Percentiles rank a stretch among this genome's conserved stretches.
Conservation (phyloP, 2,113 vertebrate species). For the Peromyscus maniculatus region DNA sequence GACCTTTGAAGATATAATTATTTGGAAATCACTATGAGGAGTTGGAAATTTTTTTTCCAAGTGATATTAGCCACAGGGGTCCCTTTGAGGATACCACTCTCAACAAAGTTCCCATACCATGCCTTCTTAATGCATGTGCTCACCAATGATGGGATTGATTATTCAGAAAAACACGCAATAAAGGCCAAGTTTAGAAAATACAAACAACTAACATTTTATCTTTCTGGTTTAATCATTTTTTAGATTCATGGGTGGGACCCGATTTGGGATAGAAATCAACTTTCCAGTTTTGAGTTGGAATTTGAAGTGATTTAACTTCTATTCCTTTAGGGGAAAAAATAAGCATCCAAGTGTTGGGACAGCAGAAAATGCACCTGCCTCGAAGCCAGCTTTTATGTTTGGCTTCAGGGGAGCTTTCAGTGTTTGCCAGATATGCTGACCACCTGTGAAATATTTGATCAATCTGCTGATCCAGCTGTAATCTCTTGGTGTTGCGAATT, state of each 20-base stretch:
- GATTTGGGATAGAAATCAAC: not conserved
- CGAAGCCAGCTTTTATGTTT: slow-evolving; percentile 60
- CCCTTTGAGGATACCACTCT: not conserved
- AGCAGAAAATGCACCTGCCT: slow-evolving; percentile 53
- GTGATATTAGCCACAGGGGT: not conserved
- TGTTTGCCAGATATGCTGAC: slow-evolving; percentile 59
- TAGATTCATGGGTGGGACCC: not conserved
- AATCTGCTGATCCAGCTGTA: slow-evolving; percentile 63
- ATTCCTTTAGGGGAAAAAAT: slow-evolving; percentile 31
- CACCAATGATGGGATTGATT: not conserved
- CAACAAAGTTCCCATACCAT: not conserved
- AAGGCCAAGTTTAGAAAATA: not conserved
- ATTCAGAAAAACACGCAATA: not conserved
- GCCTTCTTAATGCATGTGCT: not conserved
- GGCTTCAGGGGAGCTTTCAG: slow-evolving; percentile 53
- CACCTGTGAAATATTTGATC: slow-evolving; percentile 76
- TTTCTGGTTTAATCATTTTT: not conserved
- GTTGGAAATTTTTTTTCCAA: not conserved
- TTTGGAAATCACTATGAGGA: not conserved
- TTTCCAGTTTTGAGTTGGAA: slow-evolving; percentile 16
- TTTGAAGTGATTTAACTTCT: slow-evolving; percentile 20
- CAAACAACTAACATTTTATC: not conserved
- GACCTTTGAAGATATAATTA: not conserved
- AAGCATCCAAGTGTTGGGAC: slow-evolving; percentile 48
- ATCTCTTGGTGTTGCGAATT: slow-evolving; percentile 11